phyloP scores from a whole-genome alignment of 2,888 invertebrate species.

The Hydrotaea cyrtoneurina region DNA sequence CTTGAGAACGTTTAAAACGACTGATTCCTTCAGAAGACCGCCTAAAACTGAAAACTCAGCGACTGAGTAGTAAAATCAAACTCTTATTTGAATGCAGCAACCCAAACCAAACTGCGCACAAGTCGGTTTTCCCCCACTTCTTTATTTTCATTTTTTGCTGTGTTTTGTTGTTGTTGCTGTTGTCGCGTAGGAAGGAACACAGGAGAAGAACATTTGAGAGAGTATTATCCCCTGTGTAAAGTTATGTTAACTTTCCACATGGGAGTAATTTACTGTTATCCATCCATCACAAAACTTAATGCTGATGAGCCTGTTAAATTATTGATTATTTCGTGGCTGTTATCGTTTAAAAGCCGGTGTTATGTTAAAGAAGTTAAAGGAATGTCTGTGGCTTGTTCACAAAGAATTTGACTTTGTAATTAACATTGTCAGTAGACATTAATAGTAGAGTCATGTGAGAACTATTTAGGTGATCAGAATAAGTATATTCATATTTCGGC shows the following conservation, averaged over 20 bases:
- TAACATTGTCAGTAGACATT: too few species aligned
- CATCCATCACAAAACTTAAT: neutral
- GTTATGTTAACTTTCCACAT: conserved; percentile 6
- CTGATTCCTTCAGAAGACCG: conserved; percentile 79
- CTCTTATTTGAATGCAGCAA: conserved; percentile 9
- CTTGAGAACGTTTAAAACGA: conserved; percentile 67
- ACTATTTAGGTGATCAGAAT: too few species aligned
- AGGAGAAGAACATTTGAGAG: neutral
- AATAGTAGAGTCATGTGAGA: too few species aligned
- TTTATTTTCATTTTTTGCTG: too few species aligned
- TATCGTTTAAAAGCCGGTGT: too few species aligned
- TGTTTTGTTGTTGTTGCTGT: conserved; percentile 15
- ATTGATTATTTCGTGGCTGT: too few species aligned
- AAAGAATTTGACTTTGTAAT: too few species aligned
- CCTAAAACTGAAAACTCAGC: conserved; percentile 80
- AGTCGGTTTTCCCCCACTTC: conserved; percentile 23
- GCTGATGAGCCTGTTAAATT: too few species aligned
- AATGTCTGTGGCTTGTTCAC: too few species aligned
- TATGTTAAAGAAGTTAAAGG: too few species aligned
- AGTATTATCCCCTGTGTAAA: neutral
- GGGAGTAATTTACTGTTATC: neutral
- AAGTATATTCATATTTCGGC: too few species aligned
- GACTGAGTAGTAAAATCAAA: conserved; percentile 28
- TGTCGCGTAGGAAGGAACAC: neutral
- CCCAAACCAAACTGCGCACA: conserved; percentile 36